These are phyloP conservation scores for Saguinus midas DNA, from an alignment of 2,113 vertebrate genomes.

Conservation along the genomic window DNA sequence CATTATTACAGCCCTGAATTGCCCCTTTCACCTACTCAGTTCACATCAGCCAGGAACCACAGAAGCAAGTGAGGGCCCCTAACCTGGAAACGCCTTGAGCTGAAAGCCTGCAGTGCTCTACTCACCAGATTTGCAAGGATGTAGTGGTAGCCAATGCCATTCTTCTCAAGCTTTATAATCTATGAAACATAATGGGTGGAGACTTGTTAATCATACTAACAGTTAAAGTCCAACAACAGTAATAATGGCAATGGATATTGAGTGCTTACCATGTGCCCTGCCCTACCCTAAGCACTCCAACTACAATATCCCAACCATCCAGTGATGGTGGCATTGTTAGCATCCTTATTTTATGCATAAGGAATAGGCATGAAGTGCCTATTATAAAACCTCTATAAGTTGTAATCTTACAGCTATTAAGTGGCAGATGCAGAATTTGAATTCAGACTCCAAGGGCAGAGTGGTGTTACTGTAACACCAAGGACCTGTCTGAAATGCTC, in stretches of 20 bases:
- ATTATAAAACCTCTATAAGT: background rate
- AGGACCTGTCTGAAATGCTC: background rate
- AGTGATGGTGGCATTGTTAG: background rate
- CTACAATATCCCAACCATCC: background rate
- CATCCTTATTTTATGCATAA: background rate
- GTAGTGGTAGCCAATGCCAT: slow-evolving; percentile 98
- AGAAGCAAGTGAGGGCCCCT: background rate
- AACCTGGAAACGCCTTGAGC: background rate
- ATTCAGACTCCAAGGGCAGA: background rate
- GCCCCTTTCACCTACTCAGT: background rate
- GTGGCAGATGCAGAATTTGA: background rate
- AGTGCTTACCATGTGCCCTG: background rate
- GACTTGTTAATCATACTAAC: background rate
- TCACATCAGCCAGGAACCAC: background rate
- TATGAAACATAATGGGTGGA: slow-evolving; percentile 78
- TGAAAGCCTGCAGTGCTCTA: background rate
- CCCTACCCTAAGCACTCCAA: background rate
- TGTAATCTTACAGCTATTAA: background rate
- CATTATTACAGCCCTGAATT: background rate
- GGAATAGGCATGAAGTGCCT: background rate
- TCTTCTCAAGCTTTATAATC: slow-evolving; percentile 96
- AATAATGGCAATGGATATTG: background rate
- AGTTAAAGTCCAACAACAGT: background rate
- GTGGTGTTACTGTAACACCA: background rate
- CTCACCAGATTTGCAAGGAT: slow-evolving; percentile 99